These are phyloP conservation scores for Plotosus lineatus DNA, from an alignment of 2,113 vertebrate genomes.

Conservation along the genomic window DNA sequence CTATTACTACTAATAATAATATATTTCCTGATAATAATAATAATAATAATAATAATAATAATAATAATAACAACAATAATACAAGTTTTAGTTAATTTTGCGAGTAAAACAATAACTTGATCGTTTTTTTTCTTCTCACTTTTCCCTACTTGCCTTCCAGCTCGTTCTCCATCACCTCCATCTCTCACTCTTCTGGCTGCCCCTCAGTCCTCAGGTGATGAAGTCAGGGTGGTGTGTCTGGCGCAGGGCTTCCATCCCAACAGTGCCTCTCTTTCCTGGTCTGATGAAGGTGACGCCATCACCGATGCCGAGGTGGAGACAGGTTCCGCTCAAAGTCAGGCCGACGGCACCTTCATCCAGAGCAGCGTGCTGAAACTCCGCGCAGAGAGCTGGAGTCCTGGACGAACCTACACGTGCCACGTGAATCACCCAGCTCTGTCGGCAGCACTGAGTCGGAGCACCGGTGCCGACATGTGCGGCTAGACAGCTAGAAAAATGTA, in stretches of 20 bases:
- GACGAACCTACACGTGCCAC: not conserved
- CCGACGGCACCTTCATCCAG: slow-evolving; percentile 55
- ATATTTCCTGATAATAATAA: too few species aligned
- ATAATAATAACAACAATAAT: too few species aligned
- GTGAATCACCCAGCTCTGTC: slow-evolving; percentile 54
- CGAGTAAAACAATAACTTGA: too few species aligned
- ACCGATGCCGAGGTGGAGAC: rapidly evolving
- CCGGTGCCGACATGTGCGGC: slow-evolving; percentile 42
- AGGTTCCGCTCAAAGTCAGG: slow-evolving; percentile 27
- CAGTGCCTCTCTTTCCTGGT: rapidly evolving
- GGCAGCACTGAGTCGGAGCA: slow-evolving; percentile 44
- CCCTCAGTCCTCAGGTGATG: rapidly evolving
- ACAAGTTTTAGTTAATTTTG: too few species aligned
- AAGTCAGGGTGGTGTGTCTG: slow-evolving; percentile 64
- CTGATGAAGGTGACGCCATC: rapidly evolving
- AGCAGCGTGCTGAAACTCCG: slow-evolving; percentile 61
- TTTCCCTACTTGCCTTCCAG: not conserved
- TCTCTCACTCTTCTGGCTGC: slow-evolving; percentile 50
- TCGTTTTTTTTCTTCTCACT: too few species aligned
- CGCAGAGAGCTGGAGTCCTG: rapidly evolving
- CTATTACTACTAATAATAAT: too few species aligned
- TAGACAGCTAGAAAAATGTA: not conserved
- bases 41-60: too few species aligned
- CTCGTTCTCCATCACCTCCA: slow-evolving; percentile 38
- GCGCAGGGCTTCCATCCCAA: slow-evolving; percentile 27